These are phyloP conservation scores for Tachina grossa DNA, from an alignment of 2,888 invertebrate genomes.

Conservation along the genomic window DNA sequence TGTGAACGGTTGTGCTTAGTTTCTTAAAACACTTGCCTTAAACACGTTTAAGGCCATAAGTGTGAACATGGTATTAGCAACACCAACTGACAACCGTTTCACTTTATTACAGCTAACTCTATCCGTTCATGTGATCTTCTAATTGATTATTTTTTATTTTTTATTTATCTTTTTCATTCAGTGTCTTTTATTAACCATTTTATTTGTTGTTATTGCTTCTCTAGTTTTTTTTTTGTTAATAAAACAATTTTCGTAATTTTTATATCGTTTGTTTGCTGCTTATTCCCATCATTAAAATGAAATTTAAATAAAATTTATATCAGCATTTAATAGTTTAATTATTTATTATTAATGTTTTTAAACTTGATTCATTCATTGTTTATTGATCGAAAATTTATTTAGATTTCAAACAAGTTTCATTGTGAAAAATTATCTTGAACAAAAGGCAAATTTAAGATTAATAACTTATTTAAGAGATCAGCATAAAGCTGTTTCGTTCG, in stretches of 20 bases:
- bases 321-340: conserved; percentile 30
- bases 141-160: not conserved
- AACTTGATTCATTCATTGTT: conserved; percentile 29
- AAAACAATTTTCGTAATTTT: conserved; percentile 9
- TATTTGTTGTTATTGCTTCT: not conserved
- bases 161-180: not conserved
- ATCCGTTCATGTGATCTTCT: not conserved
- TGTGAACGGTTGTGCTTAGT: too few relatives aligned
- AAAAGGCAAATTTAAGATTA: not conserved
- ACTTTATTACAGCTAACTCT: too few relatives aligned
- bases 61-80: too few relatives aligned
- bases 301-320: conserved; percentile 24
- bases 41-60: too few relatives aligned
- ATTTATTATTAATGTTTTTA: conserved; percentile 8
- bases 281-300: conserved; percentile 25
- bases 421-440: not conserved
- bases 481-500: conserved; percentile 12
- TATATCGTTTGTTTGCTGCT: not conserved
- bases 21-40: too few relatives aligned
- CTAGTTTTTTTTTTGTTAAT: not conserved
- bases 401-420: conserved; percentile 39
- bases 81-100: too few relatives aligned
- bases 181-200: not conserved
- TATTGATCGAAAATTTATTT: conserved; percentile 45
- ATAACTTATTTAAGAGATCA: conserved; percentile 3